These are phyloP conservation scores for Orcinus orca DNA, from an alignment of 2,113 vertebrate species.

Conservation along the genomic window DNA sequence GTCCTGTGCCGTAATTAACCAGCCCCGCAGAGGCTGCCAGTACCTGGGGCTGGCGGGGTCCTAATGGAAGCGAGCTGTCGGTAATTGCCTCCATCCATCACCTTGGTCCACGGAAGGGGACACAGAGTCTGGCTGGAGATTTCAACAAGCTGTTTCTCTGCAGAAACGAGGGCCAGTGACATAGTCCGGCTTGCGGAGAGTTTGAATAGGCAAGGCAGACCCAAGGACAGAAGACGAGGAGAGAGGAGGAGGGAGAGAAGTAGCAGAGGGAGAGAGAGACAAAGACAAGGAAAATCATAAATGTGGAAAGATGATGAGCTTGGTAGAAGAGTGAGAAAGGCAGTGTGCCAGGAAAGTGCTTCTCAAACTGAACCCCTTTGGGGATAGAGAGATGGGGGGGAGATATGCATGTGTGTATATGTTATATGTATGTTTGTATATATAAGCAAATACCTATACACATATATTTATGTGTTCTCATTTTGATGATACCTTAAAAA, in stretches of 20 bases:
- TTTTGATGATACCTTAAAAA: background rate
- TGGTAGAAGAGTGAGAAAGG: background rate
- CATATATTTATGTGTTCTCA: background rate
- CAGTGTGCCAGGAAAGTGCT: background rate
- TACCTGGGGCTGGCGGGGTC: constrained; percentile 73
- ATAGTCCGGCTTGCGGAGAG: constrained; percentile 67
- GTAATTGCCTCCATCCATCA: constrained; percentile 84
- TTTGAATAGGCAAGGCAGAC: constrained; percentile 73
- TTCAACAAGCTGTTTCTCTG: constrained; percentile 84
- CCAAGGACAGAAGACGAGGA: constrained; percentile 45
- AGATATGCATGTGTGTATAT: accelerated
- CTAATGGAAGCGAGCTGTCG: constrained; percentile 78
- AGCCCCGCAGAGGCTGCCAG: constrained; percentile 62
- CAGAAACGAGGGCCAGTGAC: constrained; percentile 72
- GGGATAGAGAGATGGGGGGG: background rate
- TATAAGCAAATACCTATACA: background rate
- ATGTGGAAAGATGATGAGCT: background rate
- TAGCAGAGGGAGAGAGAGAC: background rate
- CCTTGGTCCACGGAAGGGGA: constrained; percentile 46
- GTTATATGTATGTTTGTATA: background rate
- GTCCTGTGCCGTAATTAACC: constrained; percentile 74
- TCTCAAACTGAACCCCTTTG: background rate
- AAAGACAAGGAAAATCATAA: background rate
- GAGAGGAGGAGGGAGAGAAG: background rate
- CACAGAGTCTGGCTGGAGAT: constrained; percentile 81